phyloP scores from a whole-genome alignment of 2,888 invertebrate species.

The Rhorus exstirpatorius region DNA sequence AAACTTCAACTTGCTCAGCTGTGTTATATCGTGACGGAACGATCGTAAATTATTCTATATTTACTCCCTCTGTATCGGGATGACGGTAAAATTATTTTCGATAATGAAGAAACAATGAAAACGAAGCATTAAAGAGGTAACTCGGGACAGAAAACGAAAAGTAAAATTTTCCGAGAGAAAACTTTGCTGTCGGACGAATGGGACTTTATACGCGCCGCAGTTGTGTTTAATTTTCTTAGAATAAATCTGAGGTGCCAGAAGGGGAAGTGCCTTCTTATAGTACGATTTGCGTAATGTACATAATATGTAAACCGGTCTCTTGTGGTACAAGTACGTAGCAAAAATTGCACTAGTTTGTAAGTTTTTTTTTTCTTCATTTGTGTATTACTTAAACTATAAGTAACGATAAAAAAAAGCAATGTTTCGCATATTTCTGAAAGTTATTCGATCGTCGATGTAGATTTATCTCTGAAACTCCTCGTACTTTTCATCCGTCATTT shows the following conservation, averaged over 20 bases:
- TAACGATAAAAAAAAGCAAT: conserved; percentile 14
- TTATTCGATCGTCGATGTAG: conserved; percentile 27
- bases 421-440: conserved; percentile 30
- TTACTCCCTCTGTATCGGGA: conserved; percentile 27
- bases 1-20: conserved; percentile 45
- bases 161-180: conserved; percentile 5
- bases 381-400: conserved; percentile 5
- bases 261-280: conserved; percentile 68
- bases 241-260: conserved; percentile 64
- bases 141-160: conserved; percentile 3
- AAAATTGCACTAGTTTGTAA: conserved; percentile 62
- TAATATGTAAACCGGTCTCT: conserved; percentile 62
- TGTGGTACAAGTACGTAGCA: conserved; percentile 50
- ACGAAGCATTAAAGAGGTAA: conserved; percentile 11
- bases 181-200: conserved; percentile 17
- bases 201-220: conserved; percentile 49
- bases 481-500: conserved; percentile 55
- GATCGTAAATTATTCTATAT: too few relatives aligned
- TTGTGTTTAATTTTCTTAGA: conserved; percentile 49
- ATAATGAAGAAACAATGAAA: conserved; percentile 30
- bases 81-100: conserved; percentile 40
- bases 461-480: conserved; percentile 45
- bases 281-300: conserved; percentile 65
- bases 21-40: conserved; percentile 35
- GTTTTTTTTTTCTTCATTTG: conserved; percentile 20